Evolutionary conservation across 2,888 invertebrate genomes (phyloP), one percentile per base, ranked within the genome.

Genomic region (Drosophila cracens): DNA sequence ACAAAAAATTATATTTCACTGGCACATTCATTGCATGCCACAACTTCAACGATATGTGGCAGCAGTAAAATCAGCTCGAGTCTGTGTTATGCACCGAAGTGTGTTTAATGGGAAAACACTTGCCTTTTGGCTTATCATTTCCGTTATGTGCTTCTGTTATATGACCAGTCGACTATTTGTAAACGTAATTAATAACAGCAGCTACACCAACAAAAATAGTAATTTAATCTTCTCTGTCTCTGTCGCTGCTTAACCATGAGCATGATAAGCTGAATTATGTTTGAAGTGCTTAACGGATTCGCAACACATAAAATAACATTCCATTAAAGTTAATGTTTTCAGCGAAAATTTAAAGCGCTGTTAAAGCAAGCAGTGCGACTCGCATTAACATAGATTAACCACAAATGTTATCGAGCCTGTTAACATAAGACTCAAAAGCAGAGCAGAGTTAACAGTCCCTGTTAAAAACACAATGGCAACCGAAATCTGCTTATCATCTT

Each of bases 151-250:
- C 67, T 62, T 53, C 31, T 46, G 31, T 43, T 53, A 36, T 38
- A 66, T 53, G 70, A 46, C 21, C 79, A 74, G 63, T 52, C 61
- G 64, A 29, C 69, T 71, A 77, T 76, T 76, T 79, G 62, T 67
- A 52, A 76, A 74, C 67, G 69, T 74, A 79, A 82, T 84, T 84
- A 84, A 84, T 79, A 74, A 82, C 51, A 74, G 64, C 65, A 68
- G 33, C 52, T 34, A 18, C 48, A 33, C 16, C 21, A 36, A 38
- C 58, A 65, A 27, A 46, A 16, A 46, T 46, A 25, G 46, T 16
- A 16, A 46, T 46, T 25, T 46, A 7, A 16, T 46, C 7, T 4
- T 46, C 21, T 25, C 46, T 7, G n/a, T 7, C 21, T 46, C 21
- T 33, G n/a, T 38, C 29, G 34, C n/a, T 16, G 27, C 25, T 54